Evolutionary conservation across 2,888 invertebrate genomes (phyloP), one percentile per base, ranked within the genome.

Genomic region (Helicoverpa assulta): DNA sequence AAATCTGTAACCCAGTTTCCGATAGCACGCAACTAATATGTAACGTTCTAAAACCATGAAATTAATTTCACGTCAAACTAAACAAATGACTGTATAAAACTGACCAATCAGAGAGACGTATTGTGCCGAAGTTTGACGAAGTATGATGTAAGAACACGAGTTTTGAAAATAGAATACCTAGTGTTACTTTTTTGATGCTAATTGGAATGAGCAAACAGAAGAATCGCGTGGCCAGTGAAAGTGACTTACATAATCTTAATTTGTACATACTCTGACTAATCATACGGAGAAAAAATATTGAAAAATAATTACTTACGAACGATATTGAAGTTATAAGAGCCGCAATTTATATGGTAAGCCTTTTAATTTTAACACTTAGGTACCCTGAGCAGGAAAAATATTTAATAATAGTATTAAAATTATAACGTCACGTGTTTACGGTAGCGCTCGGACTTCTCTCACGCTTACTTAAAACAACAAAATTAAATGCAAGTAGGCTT

Each of bases 181-280:
- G 86, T 75, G 70, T 70, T 88, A 86, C 86, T 85, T 88, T 90
- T 89, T 85, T 83, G 85, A 88, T 93, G 93, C 91, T 94, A 94
- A 94, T 93, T 93, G 91, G 88, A 91, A 90, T 88, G 88, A 88
- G 88, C 90, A 89, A 89, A 89, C 85, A 85, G 73, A 85, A 78
- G 86, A 89, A 89, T 85, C 78, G 83, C 82, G 87, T 70, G 75
- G 73, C 75, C 63, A 82, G 94, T 89, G 94, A 94, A 94, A 94
- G 94, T 91, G 67, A 26, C 76, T 94, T 93, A 83, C 83, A 82
- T 88, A 92, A 94, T 80, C 67, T 78, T 85, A 86, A 88, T 89
- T 88, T 88, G 73, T 81, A 80, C 83, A 78, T 67, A 63, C 57
- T 69, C 73, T 62, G 81, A 83, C 82, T 88, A 88, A 90, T 90